Conservation (phyloP, 2,113 vertebrate species). For the Donacobius atricapilla region DNA sequence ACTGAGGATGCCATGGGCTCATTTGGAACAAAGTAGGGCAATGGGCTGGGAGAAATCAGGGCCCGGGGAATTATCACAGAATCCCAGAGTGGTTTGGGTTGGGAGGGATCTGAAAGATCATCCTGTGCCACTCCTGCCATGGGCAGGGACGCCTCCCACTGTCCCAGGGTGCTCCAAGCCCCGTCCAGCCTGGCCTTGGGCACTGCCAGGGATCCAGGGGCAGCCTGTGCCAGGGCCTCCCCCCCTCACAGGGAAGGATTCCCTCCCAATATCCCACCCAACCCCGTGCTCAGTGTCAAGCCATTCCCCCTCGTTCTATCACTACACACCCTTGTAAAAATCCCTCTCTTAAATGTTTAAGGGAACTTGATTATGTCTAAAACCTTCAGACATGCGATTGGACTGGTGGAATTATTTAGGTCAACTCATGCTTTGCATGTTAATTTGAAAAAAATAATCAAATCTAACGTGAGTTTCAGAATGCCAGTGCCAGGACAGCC, state of each 20-base stretch:
- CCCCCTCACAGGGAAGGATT: not conserved
- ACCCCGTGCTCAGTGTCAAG: not conserved
- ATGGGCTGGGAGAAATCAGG: not conserved
- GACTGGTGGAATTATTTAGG: not conserved
- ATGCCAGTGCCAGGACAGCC: not conserved
- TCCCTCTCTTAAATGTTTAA: not conserved
- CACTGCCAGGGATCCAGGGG: not conserved
- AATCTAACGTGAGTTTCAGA: not conserved
- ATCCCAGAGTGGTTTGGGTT: not conserved
- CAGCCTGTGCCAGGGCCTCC: not conserved
- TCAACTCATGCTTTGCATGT: not conserved
- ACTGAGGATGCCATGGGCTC: not conserved
- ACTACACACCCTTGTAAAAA: not conserved
- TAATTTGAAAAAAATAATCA: not conserved
- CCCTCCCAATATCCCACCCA: not conserved
- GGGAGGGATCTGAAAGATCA: not conserved
- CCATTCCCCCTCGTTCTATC: not conserved
- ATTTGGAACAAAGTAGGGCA: not conserved
- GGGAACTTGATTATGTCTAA: not conserved
- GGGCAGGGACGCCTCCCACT: not conserved
- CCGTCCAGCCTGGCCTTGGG: fast-evolving
- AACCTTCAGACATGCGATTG: not conserved
- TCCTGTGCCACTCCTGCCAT: not conserved
- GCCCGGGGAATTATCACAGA: not conserved
- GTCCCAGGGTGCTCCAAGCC: not conserved